Percentiles rank a stretch among this genome's conserved stretches.
Conservation (phyloP, 1,140 invertebrate genomes). For the Caerostris darwini region DNA sequence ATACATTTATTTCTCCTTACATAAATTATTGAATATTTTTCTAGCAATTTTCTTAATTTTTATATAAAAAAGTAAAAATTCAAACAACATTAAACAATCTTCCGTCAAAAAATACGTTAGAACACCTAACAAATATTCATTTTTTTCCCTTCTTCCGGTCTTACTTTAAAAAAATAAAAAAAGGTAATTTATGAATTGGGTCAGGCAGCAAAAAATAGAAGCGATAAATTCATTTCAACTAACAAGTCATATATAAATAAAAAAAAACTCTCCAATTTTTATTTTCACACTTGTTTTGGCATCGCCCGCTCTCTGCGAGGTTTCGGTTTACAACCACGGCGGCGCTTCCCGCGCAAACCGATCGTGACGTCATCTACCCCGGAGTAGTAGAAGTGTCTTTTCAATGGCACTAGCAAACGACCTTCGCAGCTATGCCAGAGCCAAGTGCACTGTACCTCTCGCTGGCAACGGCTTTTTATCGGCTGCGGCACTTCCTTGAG, state of each 20-base stretch:
- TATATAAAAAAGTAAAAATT: too few relatives aligned
- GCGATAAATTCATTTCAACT: constrained; percentile 15
- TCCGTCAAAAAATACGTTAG: too few relatives aligned
- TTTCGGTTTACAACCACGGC: constrained; percentile 65
- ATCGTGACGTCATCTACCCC: background rate
- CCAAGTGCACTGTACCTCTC: constrained; percentile 27
- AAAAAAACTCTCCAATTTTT: constrained; percentile 44
- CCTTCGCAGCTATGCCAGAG: constrained; percentile 26
- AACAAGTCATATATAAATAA: background rate
- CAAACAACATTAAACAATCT: too few relatives aligned
- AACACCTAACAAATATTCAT: too few relatives aligned
- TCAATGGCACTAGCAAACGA: constrained; percentile 63
- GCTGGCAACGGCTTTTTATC: constrained; percentile 31
- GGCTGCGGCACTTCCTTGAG: background rate
- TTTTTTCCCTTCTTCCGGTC: too few relatives aligned
- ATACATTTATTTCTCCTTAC: too few relatives aligned
- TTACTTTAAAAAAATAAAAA: background rate
- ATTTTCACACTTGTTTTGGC: constrained; percentile 64
- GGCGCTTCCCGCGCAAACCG: constrained; percentile 44
- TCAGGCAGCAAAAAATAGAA: constrained; percentile 64
- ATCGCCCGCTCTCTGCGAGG: background rate
- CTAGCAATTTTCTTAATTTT: too few relatives aligned
- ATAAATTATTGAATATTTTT: too few relatives aligned
- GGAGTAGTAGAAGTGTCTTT: constrained; percentile 7
- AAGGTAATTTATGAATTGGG: constrained; percentile 9